phyloP scores from a whole-genome alignment of 2,113 vertebrate genomes.

The Calidris pugnax region DNA sequence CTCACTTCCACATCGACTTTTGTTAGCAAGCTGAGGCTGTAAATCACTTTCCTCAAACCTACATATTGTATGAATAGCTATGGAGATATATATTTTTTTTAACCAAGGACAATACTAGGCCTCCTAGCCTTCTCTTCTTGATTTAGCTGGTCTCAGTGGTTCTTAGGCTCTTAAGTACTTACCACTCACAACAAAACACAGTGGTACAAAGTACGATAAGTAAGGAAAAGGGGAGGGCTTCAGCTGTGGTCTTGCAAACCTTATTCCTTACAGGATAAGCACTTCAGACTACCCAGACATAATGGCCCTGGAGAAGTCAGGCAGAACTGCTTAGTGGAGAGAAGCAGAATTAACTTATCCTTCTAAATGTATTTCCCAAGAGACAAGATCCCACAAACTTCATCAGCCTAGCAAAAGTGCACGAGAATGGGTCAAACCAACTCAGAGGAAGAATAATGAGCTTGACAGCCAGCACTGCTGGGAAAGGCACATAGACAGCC shows the following conservation, averaged over 20 bases:
- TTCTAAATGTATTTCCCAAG: background rate
- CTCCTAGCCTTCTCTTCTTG: background rate
- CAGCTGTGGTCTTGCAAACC: background rate
- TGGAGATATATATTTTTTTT: background rate
- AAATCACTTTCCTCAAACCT: background rate
- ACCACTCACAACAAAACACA: background rate
- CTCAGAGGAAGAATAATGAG: conserved; percentile 4
- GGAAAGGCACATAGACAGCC: conserved; percentile 17
- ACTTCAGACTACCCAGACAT: background rate
- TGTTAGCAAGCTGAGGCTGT: background rate
- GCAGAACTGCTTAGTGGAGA: background rate
- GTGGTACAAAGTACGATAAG: background rate
- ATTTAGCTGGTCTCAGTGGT: background rate
- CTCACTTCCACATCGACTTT: background rate
- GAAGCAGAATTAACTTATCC: conserved; percentile 16
- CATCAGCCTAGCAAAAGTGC: conserved; percentile 7
- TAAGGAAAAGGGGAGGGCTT: background rate
- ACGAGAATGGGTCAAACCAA: background rate
- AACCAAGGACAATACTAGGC: background rate
- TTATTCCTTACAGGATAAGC: background rate
- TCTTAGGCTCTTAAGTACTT: background rate
- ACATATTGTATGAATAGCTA: background rate
- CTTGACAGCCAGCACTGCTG: background rate
- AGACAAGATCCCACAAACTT: conserved; percentile 1
- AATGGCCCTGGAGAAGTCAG: background rate